Conservation (phyloP, 2,888 invertebrate genomes). For the Congeria kusceri region DNA sequence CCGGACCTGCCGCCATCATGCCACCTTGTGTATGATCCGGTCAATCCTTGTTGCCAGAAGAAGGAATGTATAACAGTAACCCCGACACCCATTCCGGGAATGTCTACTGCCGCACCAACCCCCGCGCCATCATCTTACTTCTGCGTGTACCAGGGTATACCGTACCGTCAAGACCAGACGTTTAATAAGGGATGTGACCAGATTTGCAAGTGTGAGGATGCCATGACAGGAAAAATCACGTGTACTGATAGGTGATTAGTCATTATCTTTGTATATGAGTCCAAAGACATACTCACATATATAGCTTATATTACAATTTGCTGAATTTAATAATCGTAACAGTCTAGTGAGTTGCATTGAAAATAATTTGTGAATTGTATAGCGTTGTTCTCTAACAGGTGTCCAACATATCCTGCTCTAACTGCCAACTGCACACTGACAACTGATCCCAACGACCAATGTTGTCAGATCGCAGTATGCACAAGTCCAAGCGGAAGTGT, state of each 20-base stretch:
- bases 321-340: not conserved
- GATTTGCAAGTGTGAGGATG: conserved; percentile 73
- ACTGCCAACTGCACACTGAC: conserved; percentile 62
- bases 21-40: conserved; percentile 62
- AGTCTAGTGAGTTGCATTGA: not conserved
- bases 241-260: conserved; percentile 71
- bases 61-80: conserved; percentile 61
- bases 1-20: conserved; percentile 67
- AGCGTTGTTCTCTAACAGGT: conserved; percentile 41
- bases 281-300: not conserved
- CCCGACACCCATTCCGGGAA: conserved; percentile 39
- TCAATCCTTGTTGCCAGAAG: conserved; percentile 71
- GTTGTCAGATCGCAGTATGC: conserved; percentile 71
- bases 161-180: conserved; percentile 69
- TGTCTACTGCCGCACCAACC: conserved; percentile 49
- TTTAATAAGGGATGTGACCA: conserved; percentile 73
- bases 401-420: conserved; percentile 66
- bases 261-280: not conserved
- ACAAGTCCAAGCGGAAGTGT: conserved; percentile 58
- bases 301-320: too few relatives aligned
- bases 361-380: not conserved
- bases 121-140: conserved; percentile 61
- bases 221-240: conserved; percentile 67
- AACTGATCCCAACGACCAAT: conserved; percentile 71
- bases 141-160: conserved; percentile 74